These are phyloP conservation scores for Hyposmocoma kahamanoa DNA, from an alignment of 1,140 invertebrate species.

Conservation along the genomic window DNA sequence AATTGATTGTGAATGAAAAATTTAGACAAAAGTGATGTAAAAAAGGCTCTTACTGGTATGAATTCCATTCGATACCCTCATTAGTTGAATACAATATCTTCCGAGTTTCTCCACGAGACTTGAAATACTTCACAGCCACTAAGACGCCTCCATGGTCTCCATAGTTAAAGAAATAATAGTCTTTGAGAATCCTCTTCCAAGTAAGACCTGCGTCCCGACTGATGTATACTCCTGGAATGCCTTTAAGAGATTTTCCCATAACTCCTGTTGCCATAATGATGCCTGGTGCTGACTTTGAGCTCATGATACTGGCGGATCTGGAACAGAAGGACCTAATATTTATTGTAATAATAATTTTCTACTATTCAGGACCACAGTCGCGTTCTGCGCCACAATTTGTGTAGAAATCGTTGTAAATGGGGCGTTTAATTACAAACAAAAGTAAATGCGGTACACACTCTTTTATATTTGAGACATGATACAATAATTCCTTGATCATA, in stretches of 20 bases:
- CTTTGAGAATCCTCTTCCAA: constrained; percentile 88
- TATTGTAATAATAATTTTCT: no score
- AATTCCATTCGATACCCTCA: constrained; percentile 88
- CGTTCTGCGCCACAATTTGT: no score
- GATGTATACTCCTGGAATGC: constrained; percentile 86
- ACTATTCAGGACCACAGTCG: no score
- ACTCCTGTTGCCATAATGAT: constrained; percentile 91
- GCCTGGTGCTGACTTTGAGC: constrained; percentile 89
- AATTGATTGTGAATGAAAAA: no score
- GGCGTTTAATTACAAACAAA: no score
- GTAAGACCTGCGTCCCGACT: constrained; percentile 89
- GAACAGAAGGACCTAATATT: no score
- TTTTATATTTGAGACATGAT: no score
- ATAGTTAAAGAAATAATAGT: constrained; percentile 91
- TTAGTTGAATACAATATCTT: constrained; percentile 89
- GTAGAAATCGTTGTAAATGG: no score
- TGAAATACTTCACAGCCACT: constrained; percentile 88
- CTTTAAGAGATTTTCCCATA: constrained; percentile 85
- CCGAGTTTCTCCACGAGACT: constrained; percentile 81
- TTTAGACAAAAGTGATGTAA: no score
- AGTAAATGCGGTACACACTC: no score
- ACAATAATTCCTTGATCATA: no score
- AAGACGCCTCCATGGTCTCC: constrained; percentile 93
- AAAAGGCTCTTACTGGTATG: constrained; percentile 63
- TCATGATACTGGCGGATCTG: constrained; percentile 85